Evolutionary conservation across 2,888 invertebrate species (phyloP), one percentile per base, ranked within the genome.

Genomic region (Euphydryas editha): DNA sequence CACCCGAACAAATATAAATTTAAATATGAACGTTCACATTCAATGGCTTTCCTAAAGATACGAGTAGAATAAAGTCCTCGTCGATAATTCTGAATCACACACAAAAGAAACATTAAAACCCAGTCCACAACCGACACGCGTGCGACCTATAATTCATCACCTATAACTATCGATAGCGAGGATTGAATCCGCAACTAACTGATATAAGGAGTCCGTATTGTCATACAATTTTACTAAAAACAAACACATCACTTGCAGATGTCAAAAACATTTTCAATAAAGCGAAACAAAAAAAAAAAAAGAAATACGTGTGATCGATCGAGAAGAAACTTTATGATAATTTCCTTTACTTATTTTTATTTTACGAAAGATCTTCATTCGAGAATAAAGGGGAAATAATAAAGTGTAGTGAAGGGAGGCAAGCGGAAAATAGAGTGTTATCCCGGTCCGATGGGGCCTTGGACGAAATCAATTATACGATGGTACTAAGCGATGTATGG

Each of bases 401-500:
- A 65, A 42, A 67, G 30, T 30, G 30, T 24, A 59, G 36, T 62
- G 70, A 58, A 44, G 24, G 57, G 65, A 65, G 66, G 65, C 68
- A 62, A 65, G 68, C 70, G 65, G 58, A 68, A 68, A 70, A 70
- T 68, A 55, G 65, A 65, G 68, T 46, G 62, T 63, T 60, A 65
- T 65, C 68, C 58, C 62, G 54, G 47, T 24, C 39, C 55, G 59
- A 63, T 61, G 62, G 58, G 65, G 70, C 54, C 62, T 57, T 58
- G 63, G 61, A 55, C 65, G 24, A 58, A 70, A 70, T 68, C 70
- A 70, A 70, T 70, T 68, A 70, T 68, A 62, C 39, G 62, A 24
- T 13, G 49, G 17, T n/a, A 20, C 11, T 39, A 20, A 42, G 24
- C 57, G 10, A 37, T 47, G 36, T 30, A 39, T 44, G 46, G 49